Evolutionary conservation across 2,888 invertebrate genomes (phyloP), one percentile per base, ranked within the genome.

Genomic region (Patella pellucida): DNA sequence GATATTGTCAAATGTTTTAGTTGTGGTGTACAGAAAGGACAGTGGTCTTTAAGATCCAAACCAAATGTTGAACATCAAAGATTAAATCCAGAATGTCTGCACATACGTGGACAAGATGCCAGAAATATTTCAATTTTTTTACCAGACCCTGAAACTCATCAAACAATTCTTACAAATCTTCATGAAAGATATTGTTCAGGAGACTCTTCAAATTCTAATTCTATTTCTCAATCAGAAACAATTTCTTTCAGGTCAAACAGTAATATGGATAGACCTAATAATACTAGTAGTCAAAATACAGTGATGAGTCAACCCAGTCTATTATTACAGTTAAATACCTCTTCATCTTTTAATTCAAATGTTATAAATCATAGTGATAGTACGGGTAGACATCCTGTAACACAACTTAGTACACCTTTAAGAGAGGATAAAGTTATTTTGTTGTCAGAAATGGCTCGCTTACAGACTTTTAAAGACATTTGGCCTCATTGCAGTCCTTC

Each of bases 391-490:
- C 19, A 9, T n/a, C 14, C n/a, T 23, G 23, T 23, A 16, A 52
- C 52, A 11, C 56, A 69, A 1, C 51, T 51, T 54, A 56, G 75
- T 2, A 75, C 78, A 56, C 78, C 76, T 3, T 76, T 75, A 16
- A 75, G 79, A 23, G 80, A 77, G 7, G 76, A 80, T 70, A 72
- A 82, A 12, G 81, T 81, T 27, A 78, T 78, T 31, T 77, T 85
- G 54, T 76, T 81, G 68, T 81, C 78, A 81, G 86, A 86, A 72
- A 75, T 78, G 71, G 83, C 84, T 31, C 76, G 87, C 67, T 76
- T 86, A 52, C 81, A 81, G 71, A 86, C 85, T 5, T 87, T 84
- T 70, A 75, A 75, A 23, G 31, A 31, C 51, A 76, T 71, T 27
- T 87, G 84, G 85, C 84, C 85, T 23, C 75, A 71, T 51, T 79